These are phyloP conservation scores for Minunthozetes semirufus DNA, from an alignment of 2,888 invertebrate species.

Conservation along the genomic window DNA sequence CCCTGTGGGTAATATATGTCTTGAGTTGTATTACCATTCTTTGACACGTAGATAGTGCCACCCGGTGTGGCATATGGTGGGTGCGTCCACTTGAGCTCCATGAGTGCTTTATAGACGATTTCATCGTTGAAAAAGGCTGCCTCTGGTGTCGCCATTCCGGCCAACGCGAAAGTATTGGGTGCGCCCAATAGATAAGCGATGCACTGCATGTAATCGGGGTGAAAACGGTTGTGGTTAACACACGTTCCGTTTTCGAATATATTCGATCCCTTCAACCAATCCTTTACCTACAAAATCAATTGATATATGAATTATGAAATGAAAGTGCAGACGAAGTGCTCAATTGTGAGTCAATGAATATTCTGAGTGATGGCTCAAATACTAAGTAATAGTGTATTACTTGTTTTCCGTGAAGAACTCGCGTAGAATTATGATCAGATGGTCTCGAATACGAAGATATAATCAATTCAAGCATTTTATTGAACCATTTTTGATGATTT, in stretches of 20 bases:
- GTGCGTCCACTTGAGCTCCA: not conserved
- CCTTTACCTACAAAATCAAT: constrained; percentile 5
- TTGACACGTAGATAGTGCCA: not conserved
- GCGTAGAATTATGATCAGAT: not conserved
- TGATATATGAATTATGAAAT: too few species aligned
- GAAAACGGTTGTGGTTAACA: not conserved
- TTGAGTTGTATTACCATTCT: not conserved
- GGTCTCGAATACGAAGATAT: constrained; percentile 3
- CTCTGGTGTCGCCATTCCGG: not conserved
- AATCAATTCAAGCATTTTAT: constrained; percentile 14
- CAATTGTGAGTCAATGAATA: too few species aligned
- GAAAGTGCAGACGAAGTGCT: too few species aligned
- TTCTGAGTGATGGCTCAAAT: too few species aligned
- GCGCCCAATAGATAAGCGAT: constrained; percentile 1
- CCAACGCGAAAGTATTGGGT: not conserved
- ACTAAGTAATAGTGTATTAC: not conserved
- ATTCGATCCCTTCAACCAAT: not conserved
- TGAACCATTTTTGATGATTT: not conserved
- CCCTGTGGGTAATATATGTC: not conserved
- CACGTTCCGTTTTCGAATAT: not conserved
- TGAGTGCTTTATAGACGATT: not conserved
- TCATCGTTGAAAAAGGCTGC: not conserved
- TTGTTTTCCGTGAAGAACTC: not conserved
- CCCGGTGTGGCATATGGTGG: not conserved
- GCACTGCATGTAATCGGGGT: constrained; percentile 13